Evolutionary conservation across 2,797 vertebrate species (phyloP).

Genomic region (Cyprinodon diabolis): DNA sequence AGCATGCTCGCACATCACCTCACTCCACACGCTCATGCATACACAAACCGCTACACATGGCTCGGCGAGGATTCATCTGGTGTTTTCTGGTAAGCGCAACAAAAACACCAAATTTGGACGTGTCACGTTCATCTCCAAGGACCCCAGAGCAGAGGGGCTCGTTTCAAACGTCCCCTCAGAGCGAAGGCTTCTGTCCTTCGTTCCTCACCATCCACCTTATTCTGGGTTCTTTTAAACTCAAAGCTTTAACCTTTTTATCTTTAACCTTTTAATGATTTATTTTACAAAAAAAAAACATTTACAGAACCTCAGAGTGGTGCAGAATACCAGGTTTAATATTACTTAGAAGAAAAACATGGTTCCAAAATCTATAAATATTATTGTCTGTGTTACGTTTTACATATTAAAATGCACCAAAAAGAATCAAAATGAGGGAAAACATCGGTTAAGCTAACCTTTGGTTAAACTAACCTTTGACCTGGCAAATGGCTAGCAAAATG

Average conservation of each 20-base stretch:
- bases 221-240: constrained; percentile 10
- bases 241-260: neutral
- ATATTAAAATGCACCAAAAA: too few species aligned
- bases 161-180: constrained; percentile 76
- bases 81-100: constrained; percentile 83
- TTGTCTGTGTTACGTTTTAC: too few species aligned
- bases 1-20: constrained; percentile 46
- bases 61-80: constrained; percentile 80
- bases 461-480: too few species aligned
- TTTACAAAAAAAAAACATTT: neutral
- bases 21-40: constrained; percentile 55
- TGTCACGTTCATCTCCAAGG: constrained; percentile 79
- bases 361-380: too few species aligned
- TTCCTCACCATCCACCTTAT: constrained; percentile 22
- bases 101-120: constrained; percentile 82
- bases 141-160: constrained; percentile 68
- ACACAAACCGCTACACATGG: constrained; percentile 64
- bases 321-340: too few species aligned
- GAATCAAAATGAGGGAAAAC: too few species aligned
- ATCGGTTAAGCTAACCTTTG: too few species aligned
- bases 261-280: constrained; percentile 27
- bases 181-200: constrained; percentile 50
- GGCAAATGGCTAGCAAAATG: too few species aligned
- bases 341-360: too few species aligned
- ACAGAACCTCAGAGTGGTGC: neutral